Conservation (phyloP, 1,140 invertebrate species). For the Bombus vancouverensis region DNA sequence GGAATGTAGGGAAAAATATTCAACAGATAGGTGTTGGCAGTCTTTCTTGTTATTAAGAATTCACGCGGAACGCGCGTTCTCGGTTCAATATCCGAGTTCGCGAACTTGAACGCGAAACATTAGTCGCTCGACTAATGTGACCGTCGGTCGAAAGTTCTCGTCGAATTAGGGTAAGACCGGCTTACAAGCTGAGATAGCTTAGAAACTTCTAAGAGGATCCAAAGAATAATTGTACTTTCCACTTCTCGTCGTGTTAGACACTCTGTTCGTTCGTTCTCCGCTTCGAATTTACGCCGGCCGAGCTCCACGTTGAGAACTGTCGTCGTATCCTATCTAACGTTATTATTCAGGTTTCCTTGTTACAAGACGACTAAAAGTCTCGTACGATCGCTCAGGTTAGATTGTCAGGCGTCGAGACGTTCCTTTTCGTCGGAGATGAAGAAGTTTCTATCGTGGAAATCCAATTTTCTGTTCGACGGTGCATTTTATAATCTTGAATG, state of each 20-base stretch:
- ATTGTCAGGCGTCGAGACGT: neutral
- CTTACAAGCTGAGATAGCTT: conserved; percentile 51
- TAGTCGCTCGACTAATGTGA: conserved; percentile 40
- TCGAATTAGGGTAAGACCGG: conserved; percentile 41
- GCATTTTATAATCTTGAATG: conserved; percentile 52
- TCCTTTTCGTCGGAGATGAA: neutral
- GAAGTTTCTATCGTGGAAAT: conserved; percentile 37
- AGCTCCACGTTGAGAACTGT: neutral
- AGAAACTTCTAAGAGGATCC: conserved; percentile 57
- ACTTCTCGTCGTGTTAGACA: conserved; percentile 8
- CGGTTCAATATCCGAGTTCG: conserved; percentile 1
- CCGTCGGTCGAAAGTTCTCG: conserved; percentile 25
- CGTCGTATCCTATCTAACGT: neutral
- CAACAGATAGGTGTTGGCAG: neutral
- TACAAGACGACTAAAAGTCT: neutral
- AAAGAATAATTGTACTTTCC: conserved; percentile 52
- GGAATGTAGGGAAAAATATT: too few species aligned
- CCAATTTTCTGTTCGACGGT: conserved; percentile 54
- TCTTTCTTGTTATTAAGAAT: neutral
- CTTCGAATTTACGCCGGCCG: neutral
- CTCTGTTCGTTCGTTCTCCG: neutral
- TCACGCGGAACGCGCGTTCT: neutral
- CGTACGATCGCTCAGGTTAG: neutral
- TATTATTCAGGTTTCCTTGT: neutral
- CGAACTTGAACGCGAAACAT: conserved; percentile 1